Conservation (phyloP, 2,888 invertebrate genomes). For the Agriopis leucophaearia region DNA sequence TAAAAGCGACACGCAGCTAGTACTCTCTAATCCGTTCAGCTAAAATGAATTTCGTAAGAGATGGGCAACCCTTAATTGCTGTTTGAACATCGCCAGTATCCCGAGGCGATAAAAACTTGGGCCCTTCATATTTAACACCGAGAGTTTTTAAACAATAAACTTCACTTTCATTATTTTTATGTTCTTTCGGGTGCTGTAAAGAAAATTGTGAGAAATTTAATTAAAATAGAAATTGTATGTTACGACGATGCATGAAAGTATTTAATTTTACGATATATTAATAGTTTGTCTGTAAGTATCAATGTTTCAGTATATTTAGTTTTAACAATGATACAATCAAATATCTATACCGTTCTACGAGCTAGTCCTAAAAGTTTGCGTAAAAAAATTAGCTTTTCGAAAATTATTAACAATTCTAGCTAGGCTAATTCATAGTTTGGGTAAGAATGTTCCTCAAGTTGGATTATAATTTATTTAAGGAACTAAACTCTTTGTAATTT, state of each 20-base stretch:
- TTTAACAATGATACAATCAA: too few species aligned
- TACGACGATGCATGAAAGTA: background rate
- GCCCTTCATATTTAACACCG: conserved; percentile 23
- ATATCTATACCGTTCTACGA: too few species aligned
- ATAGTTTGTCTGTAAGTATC: background rate
- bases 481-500: too few species aligned
- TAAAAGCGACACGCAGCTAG: background rate
- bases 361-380: too few species aligned
- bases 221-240: conserved; percentile 12
- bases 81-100: conserved; percentile 17
- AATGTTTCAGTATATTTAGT: background rate
- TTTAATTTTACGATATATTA: background rate
- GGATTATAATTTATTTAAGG: too few species aligned
- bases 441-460: too few species aligned
- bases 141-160: conserved; percentile 32
- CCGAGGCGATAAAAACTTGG: conserved; percentile 29
- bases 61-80: conserved; percentile 22
- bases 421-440: too few species aligned
- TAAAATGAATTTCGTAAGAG: conserved; percentile 18
- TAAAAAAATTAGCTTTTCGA: too few species aligned
- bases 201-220: conserved; percentile 10
- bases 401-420: too few species aligned
- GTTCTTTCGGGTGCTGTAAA: background rate
- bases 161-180: conserved; percentile 29
- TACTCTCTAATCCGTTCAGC: conserved; percentile 6